Percentiles rank a stretch among this genome's conserved stretches.
These are phyloP conservation scores for Celastrina argiolus DNA, from an alignment of 2,888 invertebrate genomes.

Conservation along the genomic window DNA sequence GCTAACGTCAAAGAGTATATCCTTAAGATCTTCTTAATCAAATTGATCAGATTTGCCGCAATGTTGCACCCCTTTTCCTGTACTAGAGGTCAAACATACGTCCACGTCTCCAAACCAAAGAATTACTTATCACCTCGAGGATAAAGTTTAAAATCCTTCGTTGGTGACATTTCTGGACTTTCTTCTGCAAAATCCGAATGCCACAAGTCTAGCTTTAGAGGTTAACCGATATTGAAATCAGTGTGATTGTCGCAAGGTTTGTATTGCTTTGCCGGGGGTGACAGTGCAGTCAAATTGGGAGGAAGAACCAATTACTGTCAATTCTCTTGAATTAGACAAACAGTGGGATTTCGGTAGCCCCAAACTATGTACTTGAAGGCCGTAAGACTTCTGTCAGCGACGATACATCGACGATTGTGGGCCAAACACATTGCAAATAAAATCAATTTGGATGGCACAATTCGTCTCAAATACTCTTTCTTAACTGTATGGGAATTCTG, in stretches of 20 bases:
- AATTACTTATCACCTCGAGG: constrained; percentile 11
- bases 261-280: constrained; percentile 30
- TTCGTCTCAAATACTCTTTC: too few relatives aligned
- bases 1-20: constrained; percentile 12
- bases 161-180: constrained; percentile 20
- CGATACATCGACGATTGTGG: neutral
- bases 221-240: constrained; percentile 29
- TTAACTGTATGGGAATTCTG: too few relatives aligned
- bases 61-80: constrained; percentile 51
- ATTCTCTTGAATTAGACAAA: constrained; percentile 56
- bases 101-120: constrained; percentile 26
- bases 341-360: constrained; percentile 55
- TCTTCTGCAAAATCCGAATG: constrained; percentile 25
- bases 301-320: constrained; percentile 65
- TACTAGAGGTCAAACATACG: constrained; percentile 44
- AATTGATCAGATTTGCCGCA: constrained; percentile 44
- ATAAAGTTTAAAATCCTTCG: constrained; percentile 32
- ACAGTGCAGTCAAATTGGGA: constrained; percentile 49
- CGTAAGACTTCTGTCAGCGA: neutral
- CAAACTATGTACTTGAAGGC: constrained; percentile 32
- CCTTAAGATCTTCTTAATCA: constrained; percentile 43
- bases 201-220: constrained; percentile 25
- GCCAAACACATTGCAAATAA: neutral
- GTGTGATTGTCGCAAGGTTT: fast-evolving
- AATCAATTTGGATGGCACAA: too few relatives aligned